Base-by-base conservation (phyloP, 2,888 invertebrate species). In the Polia nebulosa region DNA sequence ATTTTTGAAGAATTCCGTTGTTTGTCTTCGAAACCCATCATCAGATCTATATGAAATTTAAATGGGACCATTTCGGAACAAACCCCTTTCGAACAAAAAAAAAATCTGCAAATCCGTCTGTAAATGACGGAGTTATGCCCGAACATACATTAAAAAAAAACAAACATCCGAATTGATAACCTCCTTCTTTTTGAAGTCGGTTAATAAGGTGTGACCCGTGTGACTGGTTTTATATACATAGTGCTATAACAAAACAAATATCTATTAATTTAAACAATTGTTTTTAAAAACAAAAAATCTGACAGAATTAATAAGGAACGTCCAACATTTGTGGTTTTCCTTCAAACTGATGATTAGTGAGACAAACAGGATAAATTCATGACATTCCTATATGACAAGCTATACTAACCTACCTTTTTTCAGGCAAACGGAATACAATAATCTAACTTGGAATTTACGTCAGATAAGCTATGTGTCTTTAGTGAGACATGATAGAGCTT, bases 321-420 rank as follows among this genome's bases (percentile, higher is more conserved):
- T 39, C 8, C 15, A 51, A 51, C 56, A 49, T 45, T n/a, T 22
- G 63, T 22, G 67, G 53, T 72, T 77, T 77, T 72, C 76, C 76
- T 67, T 51, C 3, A 62, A 41, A 59, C 36, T 47, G 22, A 44
- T 34, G 44, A 60, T 61, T 13, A 47, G n/a, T 36, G 22, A 36
- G 29, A 77, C 63, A 77, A 76, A 77, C 73, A 77, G 76, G 76
- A 78, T 36, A 73, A 72, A 68, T 45, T 62, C 27, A 55, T 34
- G 47, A 68, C 64, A 64, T 55, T 66, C 52, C 58, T 17, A 57
- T 17, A 57, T 74, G 57, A 41, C 49, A 47, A 20, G 5, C 11
- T 8, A 6, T 34, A 47, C n/a, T n/a, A n/a, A n/a, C n/a, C n/a
- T n/a, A n/a, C 20, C 13, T 55, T 15, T 17, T 39, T 65, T 32